A percentile compares a stretch with the other conserved stretches of the same genome.
Conservation (phyloP, 2,797 vertebrate species). For the Alectoris magna region DNA sequence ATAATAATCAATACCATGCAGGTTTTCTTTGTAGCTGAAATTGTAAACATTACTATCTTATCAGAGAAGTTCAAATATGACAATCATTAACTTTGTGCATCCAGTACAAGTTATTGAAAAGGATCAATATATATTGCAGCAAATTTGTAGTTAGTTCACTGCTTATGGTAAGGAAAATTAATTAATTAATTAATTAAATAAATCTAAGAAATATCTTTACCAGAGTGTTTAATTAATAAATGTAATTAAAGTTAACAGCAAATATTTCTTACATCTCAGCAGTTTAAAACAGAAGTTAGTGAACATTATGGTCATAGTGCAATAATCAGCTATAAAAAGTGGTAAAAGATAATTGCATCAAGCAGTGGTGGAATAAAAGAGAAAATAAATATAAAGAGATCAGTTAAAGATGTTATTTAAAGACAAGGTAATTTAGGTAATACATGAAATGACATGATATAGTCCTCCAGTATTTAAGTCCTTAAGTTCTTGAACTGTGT, state of each 20-base stretch:
- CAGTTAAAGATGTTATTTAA: background rate
- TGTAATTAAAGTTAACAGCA: background rate
- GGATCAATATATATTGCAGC: background rate
- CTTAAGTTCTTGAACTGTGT: background rate
- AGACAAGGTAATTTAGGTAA: background rate
- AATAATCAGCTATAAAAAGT: background rate
- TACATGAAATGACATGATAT: background rate
- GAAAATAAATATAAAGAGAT: background rate
- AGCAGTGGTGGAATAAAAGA: background rate
- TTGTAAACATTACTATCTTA: constrained; percentile 52
- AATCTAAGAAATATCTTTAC: background rate
- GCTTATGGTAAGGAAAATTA: background rate
- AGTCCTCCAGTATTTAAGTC: background rate
- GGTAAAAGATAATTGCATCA: background rate
- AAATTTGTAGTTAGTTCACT: constrained; percentile 7
- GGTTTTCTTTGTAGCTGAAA: background rate
- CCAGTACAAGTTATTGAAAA: constrained; percentile 19
- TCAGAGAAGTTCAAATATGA: constrained; percentile 42
- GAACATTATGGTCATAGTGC: background rate
- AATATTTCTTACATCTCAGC: background rate
- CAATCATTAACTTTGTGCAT: constrained; percentile 19
- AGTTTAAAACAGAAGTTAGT: background rate
- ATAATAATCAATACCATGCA: background rate
- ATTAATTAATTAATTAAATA: background rate
- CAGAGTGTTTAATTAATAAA: background rate